Percentiles rank a stretch among this genome's conserved stretches.
phyloP scores from a whole-genome alignment of 2,797 vertebrate species.

The Silurus lanzhouensis region DNA sequence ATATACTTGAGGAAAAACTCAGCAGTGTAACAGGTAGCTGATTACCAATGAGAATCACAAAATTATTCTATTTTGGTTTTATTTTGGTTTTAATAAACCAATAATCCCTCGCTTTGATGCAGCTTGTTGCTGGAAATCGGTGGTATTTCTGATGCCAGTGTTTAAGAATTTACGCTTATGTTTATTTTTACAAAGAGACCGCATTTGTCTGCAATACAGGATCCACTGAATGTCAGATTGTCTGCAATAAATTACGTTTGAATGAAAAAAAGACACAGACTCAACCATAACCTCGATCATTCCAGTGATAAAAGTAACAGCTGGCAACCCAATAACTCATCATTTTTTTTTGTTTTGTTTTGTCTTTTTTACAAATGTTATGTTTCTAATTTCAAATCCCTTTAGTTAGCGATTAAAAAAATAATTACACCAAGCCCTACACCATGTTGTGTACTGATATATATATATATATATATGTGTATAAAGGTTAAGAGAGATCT shows the following conservation, averaged over 20 bases:
- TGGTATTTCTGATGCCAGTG: constrained; percentile 41
- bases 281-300: constrained; percentile 3
- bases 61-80: neutral
- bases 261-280: constrained; percentile 60
- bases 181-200: constrained; percentile 15
- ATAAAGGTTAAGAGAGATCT: too few species aligned
- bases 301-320: neutral
- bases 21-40: constrained; percentile 26
- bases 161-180: constrained; percentile 30
- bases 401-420: neutral
- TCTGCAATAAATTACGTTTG: constrained; percentile 80
- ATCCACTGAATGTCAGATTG: constrained; percentile 64
- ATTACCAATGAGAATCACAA: neutral
- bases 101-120: neutral
- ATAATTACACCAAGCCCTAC: neutral
- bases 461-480: neutral
- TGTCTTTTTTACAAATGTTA: neutral
- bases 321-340: neutral
- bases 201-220: constrained; percentile 36
- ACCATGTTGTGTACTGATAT: constrained; percentile 7
- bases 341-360: neutral
- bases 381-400: neutral
- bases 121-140: neutral
- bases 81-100: neutral
- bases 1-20: neutral